Evolutionary conservation across 2,113 vertebrate genomes (phyloP), one percentile per base, ranked within the genome.

Genomic region (Suricata suricatta): DNA sequence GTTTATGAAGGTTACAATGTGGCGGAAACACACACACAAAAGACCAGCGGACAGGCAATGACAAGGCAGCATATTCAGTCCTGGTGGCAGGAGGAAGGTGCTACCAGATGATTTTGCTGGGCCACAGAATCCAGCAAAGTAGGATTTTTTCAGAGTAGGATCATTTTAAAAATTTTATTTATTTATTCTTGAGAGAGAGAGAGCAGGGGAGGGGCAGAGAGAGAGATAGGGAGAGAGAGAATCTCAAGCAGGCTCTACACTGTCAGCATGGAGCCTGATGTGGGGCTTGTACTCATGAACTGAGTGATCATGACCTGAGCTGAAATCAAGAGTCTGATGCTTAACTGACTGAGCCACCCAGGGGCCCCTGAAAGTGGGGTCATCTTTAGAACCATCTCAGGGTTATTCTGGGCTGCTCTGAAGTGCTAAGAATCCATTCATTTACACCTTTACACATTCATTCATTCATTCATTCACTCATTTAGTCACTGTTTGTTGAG

Each of bases 31-130:
- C 41, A 86, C 7, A 41, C 35, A 21, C 23, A 50, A 57, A 17
- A 16, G 14, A 25, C 0, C 11, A 3, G 21, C 14, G 33, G 60
- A 23, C 4, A 63, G 80, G 74, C 6, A 6, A 3, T 52, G n/a
- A 23, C 9, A 44, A 79, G 60, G 27, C 10, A 38, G 7, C 10
- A 19, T 15, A 19, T 14, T 52, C 11, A 14, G 35, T 9, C 68
- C 52, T 7, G 15, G 12, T 41, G n/a, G 57, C 41, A 35, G 17
- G 54, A 7, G 8, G 1, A 0, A 2, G 13, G 4, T 3, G n/a
- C n/a, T 41, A 12, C 19, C 3, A 16, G 27, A 31, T 3, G 13
- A 29, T 72, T 44, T 77, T 69, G 31, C 15, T 69, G 29, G 29
- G 60, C n/a, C 10, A 4, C 21, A 25, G 31, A 5, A 29, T 27